Evolutionary conservation across 2,113 vertebrate genomes (phyloP), one percentile per base, ranked within the genome.

Genomic region (Poecile atricapillus): DNA sequence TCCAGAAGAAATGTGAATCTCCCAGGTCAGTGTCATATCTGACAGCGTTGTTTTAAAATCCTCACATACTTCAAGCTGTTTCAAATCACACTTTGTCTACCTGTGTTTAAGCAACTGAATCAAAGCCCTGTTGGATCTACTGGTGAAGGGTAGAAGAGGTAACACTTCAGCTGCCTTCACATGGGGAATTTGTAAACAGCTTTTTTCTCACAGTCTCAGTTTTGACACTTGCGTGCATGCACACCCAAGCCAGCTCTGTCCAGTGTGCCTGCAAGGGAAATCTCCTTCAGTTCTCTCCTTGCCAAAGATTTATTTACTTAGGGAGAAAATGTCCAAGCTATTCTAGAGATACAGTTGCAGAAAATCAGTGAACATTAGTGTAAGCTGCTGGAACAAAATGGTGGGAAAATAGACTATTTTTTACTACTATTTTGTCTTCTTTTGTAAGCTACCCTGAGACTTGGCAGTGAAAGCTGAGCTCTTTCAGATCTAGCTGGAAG

Each of bases 171-270:
- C 46, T 70, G 65, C 25, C 56, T 90, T 70, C 77, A 21, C 18
- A 4, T 33, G 13, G 44, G 31, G 43, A 64, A 25, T 14, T 64
- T 69, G 12, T 13, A 43, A 91, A 74, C 10, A 71, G 27, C 43
- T n/a, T 89, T 81, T 37, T 74, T 64, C 37, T 73, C 16, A 2
- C 1, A 64, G 35, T 49, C 44, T 87, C 30, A 68, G 10, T 27
- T 62, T 50, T 50, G 41, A 77, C 58, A 23, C 15, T 27, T 35
- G 7, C 0, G 0, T 50, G 49, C 13, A 7, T n/a, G 33, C 13
- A 17, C 10, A 12, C 33, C 63, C 20, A 49, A 71, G 44, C n/a
- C 71, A 53, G 50, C 27, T 59, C 76, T 83, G 52, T 31, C 55
- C 33, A 41, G 22, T 4, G 0, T 33, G 17, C 2, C 1, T 53